Conservation (phyloP, 2,888 invertebrate genomes). For the Dione juno region DNA sequence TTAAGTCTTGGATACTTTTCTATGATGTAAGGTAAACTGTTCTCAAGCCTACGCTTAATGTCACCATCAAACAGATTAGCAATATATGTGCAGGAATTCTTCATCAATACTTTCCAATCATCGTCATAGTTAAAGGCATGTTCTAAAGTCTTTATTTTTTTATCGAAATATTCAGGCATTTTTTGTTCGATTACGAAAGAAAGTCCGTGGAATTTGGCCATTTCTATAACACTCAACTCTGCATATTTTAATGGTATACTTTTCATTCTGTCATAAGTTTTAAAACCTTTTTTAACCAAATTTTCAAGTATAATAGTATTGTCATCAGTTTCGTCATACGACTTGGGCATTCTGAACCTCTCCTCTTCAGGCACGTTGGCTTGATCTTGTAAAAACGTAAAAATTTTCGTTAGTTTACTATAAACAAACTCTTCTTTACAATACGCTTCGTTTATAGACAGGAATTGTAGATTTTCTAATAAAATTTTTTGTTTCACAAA, state of each 20-base stretch:
- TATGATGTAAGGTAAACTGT: conserved; percentile 42
- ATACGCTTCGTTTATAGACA: conserved; percentile 50
- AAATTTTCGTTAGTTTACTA: conserved; percentile 50
- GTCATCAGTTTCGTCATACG: conserved; percentile 32
- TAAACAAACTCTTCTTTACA: conserved; percentile 55
- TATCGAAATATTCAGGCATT: conserved; percentile 49
- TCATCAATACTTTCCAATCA: conserved; percentile 40
- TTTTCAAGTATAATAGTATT: conserved; percentile 46
- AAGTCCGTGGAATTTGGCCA: conserved; percentile 54
- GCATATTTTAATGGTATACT: conserved; percentile 50
- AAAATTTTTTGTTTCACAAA: conserved; percentile 57
- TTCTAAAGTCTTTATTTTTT: conserved; percentile 47
- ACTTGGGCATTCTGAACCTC: conserved; percentile 41
- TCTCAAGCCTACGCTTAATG: conserved; percentile 46
- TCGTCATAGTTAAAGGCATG: conserved; percentile 34
- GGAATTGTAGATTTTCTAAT: conserved; percentile 45
- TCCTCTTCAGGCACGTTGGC: conserved; percentile 40
- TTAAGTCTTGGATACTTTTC: conserved; percentile 47
- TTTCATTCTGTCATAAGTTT: conserved; percentile 48
- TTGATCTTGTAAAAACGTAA: conserved; percentile 46
- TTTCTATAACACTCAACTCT: conserved; percentile 49
- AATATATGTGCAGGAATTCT: conserved; percentile 43
- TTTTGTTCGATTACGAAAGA: conserved; percentile 52
- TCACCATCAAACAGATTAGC: conserved; percentile 50
- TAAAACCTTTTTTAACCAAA: conserved; percentile 51